phyloP scores from a whole-genome alignment of 1,140 invertebrate genomes.

The Venturia canescens region DNA sequence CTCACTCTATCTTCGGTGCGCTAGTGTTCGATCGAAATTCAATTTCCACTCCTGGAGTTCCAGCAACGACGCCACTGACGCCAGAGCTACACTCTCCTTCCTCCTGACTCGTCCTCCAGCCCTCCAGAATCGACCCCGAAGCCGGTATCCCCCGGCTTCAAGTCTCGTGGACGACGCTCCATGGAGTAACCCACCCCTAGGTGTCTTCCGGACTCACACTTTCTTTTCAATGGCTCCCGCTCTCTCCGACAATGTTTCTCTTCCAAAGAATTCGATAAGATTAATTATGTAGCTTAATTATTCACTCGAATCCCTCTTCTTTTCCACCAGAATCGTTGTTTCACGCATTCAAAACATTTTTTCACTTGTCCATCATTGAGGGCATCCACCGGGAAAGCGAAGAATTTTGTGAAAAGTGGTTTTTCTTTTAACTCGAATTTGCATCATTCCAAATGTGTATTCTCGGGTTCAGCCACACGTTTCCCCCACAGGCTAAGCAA shows the following conservation, averaged over 20 bases:
- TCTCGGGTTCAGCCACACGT: neutral
- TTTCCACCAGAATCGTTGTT: neutral
- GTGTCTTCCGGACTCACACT: conserved; percentile 25
- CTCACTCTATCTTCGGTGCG: conserved; percentile 42
- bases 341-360: no score
- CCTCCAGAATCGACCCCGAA: conserved; percentile 23
- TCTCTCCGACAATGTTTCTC: neutral
- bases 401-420: neutral
- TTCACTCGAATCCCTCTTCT: conserved; percentile 70
- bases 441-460: conserved; percentile 4
- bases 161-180: conserved; percentile 18
- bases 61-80: conserved; percentile 53
- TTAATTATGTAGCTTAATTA: conserved; percentile 76
- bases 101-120: conserved; percentile 26
- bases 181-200: conserved; percentile 19
- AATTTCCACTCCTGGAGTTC: conserved; percentile 71
- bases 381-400: neutral
- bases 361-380: neutral
- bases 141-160: neutral
- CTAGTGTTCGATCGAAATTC: conserved; percentile 76
- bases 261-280: conserved; percentile 60
- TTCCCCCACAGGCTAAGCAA: neutral
- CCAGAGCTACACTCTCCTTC: conserved; percentile 20
- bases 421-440: conserved; percentile 17
- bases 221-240: conserved; percentile 8